A percentile compares a stretch with the other conserved stretches of the same genome.
phyloP scores from a whole-genome alignment of 2,888 invertebrate species.

The Leptopilina syphax region DNA sequence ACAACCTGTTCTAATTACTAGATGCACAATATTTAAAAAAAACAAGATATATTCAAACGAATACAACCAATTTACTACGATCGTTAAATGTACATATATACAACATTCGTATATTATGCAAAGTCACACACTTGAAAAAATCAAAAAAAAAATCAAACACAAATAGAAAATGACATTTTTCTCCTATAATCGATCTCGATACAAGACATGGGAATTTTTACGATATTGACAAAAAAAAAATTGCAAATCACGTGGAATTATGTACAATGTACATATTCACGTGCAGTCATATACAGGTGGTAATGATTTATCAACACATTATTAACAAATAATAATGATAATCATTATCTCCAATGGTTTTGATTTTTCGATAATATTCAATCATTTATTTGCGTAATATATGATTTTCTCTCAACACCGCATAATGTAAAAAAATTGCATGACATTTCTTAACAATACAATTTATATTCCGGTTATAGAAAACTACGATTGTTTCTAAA shows the following conservation, averaged over 20 bases:
- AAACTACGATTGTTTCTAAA: neutral
- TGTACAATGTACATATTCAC: neutral
- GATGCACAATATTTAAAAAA: neutral
- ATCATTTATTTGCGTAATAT: neutral
- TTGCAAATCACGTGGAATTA: too few species aligned
- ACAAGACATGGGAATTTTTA: neutral
- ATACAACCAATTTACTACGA: slow-evolving; percentile 36
- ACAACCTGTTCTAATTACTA: slow-evolving; percentile 12
- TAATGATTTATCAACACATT: neutral
- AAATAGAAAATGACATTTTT: slow-evolving; percentile 13
- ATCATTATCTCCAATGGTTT: neutral
- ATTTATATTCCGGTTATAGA: neutral
- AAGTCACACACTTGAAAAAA: too few species aligned
- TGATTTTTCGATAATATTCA: slow-evolving; percentile 26
- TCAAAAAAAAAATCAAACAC: neutral
- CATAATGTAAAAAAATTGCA: neutral
- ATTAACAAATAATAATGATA: neutral
- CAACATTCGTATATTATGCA: neutral
- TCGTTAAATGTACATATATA: slow-evolving; percentile 52
- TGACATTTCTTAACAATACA: neutral
- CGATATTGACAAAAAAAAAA: too few species aligned
- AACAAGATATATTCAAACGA: neutral
- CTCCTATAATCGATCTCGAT: neutral
- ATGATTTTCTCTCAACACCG: neutral
- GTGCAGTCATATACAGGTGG: neutral